Evolutionary conservation across 2,888 invertebrate genomes (phyloP), one percentile per base, ranked within the genome.

Genomic region (Melinopterus prodromus): DNA sequence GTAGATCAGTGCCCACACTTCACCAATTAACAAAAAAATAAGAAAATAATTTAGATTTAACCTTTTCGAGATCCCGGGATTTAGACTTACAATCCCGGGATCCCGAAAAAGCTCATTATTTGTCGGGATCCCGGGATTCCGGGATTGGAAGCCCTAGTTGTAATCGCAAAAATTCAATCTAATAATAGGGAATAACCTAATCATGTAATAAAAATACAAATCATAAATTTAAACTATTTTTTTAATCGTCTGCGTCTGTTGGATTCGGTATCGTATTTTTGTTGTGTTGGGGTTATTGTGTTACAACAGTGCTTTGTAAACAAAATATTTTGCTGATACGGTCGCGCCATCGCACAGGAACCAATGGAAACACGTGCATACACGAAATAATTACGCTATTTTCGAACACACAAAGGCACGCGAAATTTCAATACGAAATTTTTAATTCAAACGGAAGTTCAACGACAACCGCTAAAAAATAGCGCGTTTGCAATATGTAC

Each of bases 371-470:
- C 7, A 53, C 53, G 1, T 6, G 5, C 53, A 26, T 4, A 12
- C 53, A 53, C 53, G 53, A 53, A 53, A 53, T 53, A 53, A 53
- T 53, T 53, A 53, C 53, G 53, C 53, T 53, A 53, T 53, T 53
- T 53, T 53, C 53, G 53, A 26, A 26, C 53, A 53, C 53, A 53
- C 53, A 53, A 53, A 53, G 53, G 9, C 53, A 53, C 53, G 53
- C 53, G 53, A 53, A 53, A 53, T 53, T 53, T 53, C 53, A 53
- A 53, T 53, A 53, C 12, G 12, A 53, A 53, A 53, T 53, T 12
- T 9, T 12, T 7, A 53, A 53, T 53, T 53, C 53, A 12, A 12
- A 53, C 53, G 9, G 53, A 53, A 53, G 53, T 53, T 53, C 53
- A 53, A 53, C 53, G 53, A 53, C 53, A 53, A 12, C 12, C 12